A percentile compares a stretch with the other conserved stretches of the same genome.
These are phyloP conservation scores for Eulemur macaco DNA, from an alignment of 2,113 vertebrate species.

Conservation along the genomic window DNA sequence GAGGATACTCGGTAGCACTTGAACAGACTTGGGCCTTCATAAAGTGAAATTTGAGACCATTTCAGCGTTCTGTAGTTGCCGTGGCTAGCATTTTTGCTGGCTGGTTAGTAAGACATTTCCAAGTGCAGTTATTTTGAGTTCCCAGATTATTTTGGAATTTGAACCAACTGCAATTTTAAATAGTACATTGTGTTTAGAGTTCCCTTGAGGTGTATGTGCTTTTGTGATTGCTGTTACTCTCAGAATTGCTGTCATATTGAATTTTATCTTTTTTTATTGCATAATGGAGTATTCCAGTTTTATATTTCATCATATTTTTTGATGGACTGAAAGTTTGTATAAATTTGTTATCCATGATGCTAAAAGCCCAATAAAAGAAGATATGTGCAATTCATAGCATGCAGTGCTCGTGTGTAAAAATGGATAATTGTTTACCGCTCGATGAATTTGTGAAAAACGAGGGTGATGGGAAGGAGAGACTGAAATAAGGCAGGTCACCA, in stretches of 20 bases:
- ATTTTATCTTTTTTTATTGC: slow-evolving; percentile 76
- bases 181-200: slow-evolving; percentile 51
- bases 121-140: slow-evolving; percentile 47
- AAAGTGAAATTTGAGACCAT: not conserved
- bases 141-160: not conserved
- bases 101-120: slow-evolving; percentile 27
- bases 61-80: not conserved
- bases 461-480: not conserved
- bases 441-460: not conserved
- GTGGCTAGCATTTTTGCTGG: slow-evolving; percentile 30
- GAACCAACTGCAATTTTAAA: slow-evolving; percentile 56
- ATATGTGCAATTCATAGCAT: not conserved
- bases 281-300: slow-evolving; percentile 52
- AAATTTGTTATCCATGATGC: slow-evolving; percentile 56
- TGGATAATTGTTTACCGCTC: not conserved
- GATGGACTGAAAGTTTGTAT: slow-evolving; percentile 68
- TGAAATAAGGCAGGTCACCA: not conserved
- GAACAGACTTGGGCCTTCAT: not conserved
- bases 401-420: not conserved
- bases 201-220: slow-evolving; percentile 54
- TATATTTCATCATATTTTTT: slow-evolving; percentile 75
- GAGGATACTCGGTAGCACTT: fast-evolving
- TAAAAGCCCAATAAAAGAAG: slow-evolving; percentile 62
- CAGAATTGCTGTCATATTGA: slow-evolving; percentile 68
- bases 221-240: not conserved